These are phyloP conservation scores for Cybosia mesomella DNA, from an alignment of 2,888 invertebrate species.

Conservation along the genomic window DNA sequence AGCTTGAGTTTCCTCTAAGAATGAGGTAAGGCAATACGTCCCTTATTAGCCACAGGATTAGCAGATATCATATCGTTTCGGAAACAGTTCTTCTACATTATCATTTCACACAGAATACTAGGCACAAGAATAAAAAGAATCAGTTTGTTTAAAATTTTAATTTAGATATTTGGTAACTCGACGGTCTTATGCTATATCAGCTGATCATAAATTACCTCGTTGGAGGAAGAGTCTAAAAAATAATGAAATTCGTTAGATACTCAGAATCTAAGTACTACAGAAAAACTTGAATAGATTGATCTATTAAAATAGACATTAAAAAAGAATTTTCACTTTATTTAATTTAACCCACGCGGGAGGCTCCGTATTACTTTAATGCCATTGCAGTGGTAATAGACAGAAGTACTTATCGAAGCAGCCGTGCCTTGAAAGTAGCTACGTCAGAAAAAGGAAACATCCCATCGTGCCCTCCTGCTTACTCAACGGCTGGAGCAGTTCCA, in stretches of 20 bases:
- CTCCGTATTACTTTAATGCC: too few species aligned
- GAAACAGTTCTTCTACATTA: background rate
- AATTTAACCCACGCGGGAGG: too few species aligned
- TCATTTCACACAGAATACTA: background rate
- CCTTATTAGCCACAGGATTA: background rate
- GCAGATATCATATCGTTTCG: background rate
- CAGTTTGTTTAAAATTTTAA: background rate
- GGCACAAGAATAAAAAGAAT: background rate
- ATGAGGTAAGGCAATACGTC: slow-evolving; percentile 14
- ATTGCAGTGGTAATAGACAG: too few species aligned
- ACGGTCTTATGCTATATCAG: background rate
- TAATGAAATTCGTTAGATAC: background rate
- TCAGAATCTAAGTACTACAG: background rate
- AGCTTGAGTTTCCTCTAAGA: slow-evolving; percentile 1
- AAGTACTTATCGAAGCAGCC: too few species aligned
- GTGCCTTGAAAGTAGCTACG: too few species aligned
- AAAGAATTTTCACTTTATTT: too few species aligned
- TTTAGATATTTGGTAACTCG: background rate
- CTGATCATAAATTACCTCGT: background rate
- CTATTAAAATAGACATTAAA: too few species aligned
- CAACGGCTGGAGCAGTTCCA: too few species aligned
- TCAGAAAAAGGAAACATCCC: too few species aligned
- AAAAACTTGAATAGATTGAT: background rate
- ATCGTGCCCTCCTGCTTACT: too few species aligned
- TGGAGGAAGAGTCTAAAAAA: too few species aligned